A percentile compares a stretch with the other conserved stretches of the same genome.
Conservation (phyloP, 2,888 invertebrate genomes). For the Drosophila rubida region DNA sequence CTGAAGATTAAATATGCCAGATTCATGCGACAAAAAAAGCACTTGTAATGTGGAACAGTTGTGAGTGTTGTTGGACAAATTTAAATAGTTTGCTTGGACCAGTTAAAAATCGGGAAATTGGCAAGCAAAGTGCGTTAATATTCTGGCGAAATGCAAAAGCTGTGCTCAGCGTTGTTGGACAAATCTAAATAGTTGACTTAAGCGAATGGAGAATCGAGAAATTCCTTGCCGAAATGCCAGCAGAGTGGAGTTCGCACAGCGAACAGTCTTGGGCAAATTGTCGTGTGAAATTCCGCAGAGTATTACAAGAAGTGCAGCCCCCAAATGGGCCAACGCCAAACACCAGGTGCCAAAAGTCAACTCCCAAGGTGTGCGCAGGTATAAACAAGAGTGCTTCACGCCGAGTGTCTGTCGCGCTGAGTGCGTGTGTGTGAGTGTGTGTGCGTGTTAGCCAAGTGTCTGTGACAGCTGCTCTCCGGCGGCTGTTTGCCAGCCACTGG, state of each 20-base stretch:
- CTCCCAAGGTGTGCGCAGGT: conserved; percentile 41
- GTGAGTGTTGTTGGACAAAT: too few species aligned
- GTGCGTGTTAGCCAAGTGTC: conserved; percentile 28
- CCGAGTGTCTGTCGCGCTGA: conserved; percentile 29
- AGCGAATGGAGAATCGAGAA: background rate
- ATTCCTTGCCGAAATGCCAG: background rate
- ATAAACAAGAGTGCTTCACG: conserved; percentile 17
- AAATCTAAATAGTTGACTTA: background rate
- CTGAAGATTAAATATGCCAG: too few species aligned
- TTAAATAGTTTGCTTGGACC: too few species aligned
- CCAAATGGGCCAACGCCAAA: conserved; percentile 31
- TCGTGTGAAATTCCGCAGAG: conserved; percentile 61
- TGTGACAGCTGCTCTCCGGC: conserved; percentile 30
- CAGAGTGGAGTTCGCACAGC: conserved; percentile 14
- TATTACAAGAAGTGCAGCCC: conserved; percentile 23
- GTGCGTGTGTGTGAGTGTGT: conserved; percentile 22
- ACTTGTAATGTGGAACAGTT: too few species aligned
- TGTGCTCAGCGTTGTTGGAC: background rate
- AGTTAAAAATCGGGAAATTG: too few species aligned
- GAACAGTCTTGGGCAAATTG: conserved; percentile 27
- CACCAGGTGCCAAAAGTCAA: conserved; percentile 65
- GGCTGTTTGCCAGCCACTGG: conserved; percentile 54
- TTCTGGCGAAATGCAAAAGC: background rate
- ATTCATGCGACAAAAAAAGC: too few species aligned
- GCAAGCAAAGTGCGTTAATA: too few species aligned